phyloP scores from a whole-genome alignment of 2,113 vertebrate genomes.

The Rhinolophus ferrumequinum region DNA sequence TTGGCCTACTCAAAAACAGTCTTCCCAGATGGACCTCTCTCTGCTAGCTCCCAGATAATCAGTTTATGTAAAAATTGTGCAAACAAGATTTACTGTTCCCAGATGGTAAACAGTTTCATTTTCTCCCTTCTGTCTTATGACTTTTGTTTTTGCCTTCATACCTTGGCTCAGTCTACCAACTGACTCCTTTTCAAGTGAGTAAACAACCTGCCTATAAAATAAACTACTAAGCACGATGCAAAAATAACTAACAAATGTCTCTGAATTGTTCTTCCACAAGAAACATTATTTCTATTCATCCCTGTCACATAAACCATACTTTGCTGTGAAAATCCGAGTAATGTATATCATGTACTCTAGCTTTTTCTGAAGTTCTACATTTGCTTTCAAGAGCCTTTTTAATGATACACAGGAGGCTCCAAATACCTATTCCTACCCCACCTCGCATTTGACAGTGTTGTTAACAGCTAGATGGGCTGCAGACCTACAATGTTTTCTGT shows the following conservation, averaged over 20 bases:
- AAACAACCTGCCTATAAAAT: constrained; percentile 56
- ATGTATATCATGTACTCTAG: background rate
- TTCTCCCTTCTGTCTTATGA: constrained; percentile 11
- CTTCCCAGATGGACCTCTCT: background rate
- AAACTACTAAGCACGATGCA: constrained; percentile 34
- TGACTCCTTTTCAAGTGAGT: background rate
- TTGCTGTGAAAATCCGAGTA: background rate
- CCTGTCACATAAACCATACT: background rate
- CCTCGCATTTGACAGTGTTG: background rate
- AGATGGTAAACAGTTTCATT: constrained; percentile 7
- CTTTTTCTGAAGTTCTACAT: background rate
- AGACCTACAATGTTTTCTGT: background rate
- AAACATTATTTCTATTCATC: constrained; percentile 38
- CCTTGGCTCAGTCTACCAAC: constrained; percentile 35
- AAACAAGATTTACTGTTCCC: background rate
- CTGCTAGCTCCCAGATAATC: background rate
- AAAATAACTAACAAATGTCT: constrained; percentile 42
- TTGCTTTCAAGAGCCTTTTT: background rate
- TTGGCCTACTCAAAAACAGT: background rate
- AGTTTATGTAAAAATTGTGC: constrained; percentile 37
- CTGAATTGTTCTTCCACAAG: constrained; percentile 40
- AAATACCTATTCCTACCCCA: background rate
- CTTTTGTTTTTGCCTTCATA: constrained; percentile 20
- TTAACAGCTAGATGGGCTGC: background rate
- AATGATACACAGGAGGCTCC: background rate